Evolutionary conservation across 2,797 vertebrate species (phyloP), one percentile per base, ranked within the genome.

Genomic region (Pygocentrus nattereri): DNA sequence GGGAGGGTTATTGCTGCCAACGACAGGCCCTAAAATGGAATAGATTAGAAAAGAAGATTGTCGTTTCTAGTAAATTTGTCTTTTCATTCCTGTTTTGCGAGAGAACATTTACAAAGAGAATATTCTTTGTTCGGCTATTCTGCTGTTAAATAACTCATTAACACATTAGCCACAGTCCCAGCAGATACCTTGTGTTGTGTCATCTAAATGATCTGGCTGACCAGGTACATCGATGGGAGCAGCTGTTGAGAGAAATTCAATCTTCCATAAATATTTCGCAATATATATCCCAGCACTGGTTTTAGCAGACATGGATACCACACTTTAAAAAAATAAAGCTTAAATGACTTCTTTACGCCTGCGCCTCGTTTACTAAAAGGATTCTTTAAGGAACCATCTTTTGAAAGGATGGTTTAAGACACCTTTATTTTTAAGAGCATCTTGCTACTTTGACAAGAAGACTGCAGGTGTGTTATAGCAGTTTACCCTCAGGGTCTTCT

Each of bases 131-230:
- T 68, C 41, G 41, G n/a, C 1, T 21, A 0, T 21, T 23, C 12
- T 3, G 1, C 4, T 18, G 23, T 30, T 52, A 19, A 73, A 13
- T n/a, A 76, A 21, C 15, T 64, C 4, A n/a, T n/a, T n/a, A n/a
- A n/a, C 2, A 41, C 10, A 56, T 3, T 41, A 27, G n/a, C 2
- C 21, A 62, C 1, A 18, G 31, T 4, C 5, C 13, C 41, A 27
- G 21, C 23, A 25, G 44, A 76, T 52, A 76, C 81, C 74, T 34
- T 83, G 67, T 78, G 77, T 85, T 78, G 85, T 83, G 78, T 90
- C 86, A 31, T 90, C 88, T 38, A 70, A 10, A 68, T 84, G 78
- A 74, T 88, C 84, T 16, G 52, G 41, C 38, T 85, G 61, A 13
- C 86, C 86, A 1, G 74, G 56, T 52, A 61, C 38, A 38, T 81